Conservation (phyloP, 2,888 invertebrate species). For the Myopa testacea region DNA sequence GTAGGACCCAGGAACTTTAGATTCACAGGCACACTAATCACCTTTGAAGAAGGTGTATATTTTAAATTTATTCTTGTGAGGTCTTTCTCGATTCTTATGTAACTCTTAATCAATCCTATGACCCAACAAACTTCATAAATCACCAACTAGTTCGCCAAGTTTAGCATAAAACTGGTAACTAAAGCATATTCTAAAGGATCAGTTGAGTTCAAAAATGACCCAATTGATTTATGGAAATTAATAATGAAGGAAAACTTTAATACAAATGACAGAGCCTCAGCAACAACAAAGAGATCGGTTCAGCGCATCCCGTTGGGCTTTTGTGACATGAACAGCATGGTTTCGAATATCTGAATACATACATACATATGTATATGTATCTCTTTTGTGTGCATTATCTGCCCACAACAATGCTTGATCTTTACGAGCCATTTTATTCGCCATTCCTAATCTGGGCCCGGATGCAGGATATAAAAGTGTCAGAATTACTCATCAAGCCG, state of each 20-base stretch:
- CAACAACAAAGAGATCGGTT: background rate
- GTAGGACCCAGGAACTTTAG: no score
- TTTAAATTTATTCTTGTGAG: no score
- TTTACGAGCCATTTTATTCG: slow-evolving; percentile 42
- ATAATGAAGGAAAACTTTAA: slow-evolving; percentile 52
- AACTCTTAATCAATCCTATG: no score
- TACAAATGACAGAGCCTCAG: slow-evolving; percentile 27
- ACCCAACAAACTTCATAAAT: no score
- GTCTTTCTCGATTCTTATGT: no score
- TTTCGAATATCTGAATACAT: slow-evolving; percentile 21
- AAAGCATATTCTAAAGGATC: no score
- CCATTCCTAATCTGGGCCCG: slow-evolving; percentile 9
- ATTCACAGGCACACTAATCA: no score
- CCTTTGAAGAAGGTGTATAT: no score
- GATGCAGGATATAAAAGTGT: slow-evolving; percentile 43
- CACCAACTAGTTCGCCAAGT: no score
- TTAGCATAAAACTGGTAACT: no score
- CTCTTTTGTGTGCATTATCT: slow-evolving; percentile 38
- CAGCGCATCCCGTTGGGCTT: slow-evolving; percentile 34
- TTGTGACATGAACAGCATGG: slow-evolving; percentile 27
- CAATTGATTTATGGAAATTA: slow-evolving; percentile 61
- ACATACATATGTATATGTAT: background rate
- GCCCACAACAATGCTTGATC: slow-evolving; percentile 42
- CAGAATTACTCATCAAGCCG: slow-evolving; percentile 57
- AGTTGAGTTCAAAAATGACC: no score